These are phyloP conservation scores for Diachasmimorpha longicaudata DNA, from an alignment of 1,140 invertebrate species.

Conservation along the genomic window DNA sequence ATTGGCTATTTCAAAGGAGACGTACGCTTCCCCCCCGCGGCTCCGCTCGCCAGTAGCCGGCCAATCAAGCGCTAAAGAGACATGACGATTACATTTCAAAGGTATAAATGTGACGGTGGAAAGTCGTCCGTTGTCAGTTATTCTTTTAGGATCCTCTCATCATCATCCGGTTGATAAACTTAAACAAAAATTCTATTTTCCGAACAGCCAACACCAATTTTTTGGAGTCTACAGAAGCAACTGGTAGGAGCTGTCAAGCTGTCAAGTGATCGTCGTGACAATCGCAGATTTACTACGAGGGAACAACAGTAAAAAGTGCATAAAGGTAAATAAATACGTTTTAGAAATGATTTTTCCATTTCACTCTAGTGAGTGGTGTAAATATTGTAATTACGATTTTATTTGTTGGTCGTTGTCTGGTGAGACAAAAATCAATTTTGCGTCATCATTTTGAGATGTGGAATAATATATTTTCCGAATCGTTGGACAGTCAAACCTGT, in stretches of 20 bases:
- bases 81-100: constrained; percentile 42
- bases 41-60: constrained; percentile 17
- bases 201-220: not conserved
- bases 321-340: not conserved
- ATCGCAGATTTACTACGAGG: not conserved
- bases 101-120: constrained; percentile 44
- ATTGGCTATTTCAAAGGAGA: constrained; percentile 34
- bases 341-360: not conserved
- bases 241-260: not conserved
- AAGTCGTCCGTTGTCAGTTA: constrained; percentile 36
- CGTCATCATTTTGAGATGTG: too few species aligned
- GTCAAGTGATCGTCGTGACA: not conserved
- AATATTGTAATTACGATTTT: too few species aligned
- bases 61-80: constrained; percentile 40
- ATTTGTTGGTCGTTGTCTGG: too few species aligned
- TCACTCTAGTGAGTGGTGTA: not conserved
- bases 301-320: not conserved
- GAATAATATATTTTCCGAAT: too few species aligned
- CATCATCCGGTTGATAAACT: not conserved
- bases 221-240: not conserved
- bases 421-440: too few species aligned
- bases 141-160: constrained; percentile 16
- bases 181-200: not conserved
- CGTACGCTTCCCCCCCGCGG: constrained; percentile 35
- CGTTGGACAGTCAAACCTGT: too few species aligned